Evolutionary conservation across 1,140 invertebrate species (phyloP).

Genomic region (Trachelipus rathkii): DNA sequence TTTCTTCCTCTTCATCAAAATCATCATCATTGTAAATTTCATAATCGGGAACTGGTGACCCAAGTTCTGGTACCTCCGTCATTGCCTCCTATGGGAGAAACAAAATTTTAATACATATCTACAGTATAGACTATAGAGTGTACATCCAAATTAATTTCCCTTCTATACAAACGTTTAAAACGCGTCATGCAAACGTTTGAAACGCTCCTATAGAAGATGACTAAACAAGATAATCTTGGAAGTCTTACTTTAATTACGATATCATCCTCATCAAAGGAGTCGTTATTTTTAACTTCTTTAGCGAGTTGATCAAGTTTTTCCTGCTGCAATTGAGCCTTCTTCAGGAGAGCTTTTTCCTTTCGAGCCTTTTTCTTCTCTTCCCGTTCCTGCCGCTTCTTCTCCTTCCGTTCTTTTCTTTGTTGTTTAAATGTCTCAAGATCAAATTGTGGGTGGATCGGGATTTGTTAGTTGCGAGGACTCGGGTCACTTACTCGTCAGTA

Average conservation of each 20-base stretch:
- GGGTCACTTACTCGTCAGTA: too few species aligned
- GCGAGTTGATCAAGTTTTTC: not conserved
- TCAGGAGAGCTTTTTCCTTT: not conserved
- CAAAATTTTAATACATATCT: constrained; percentile 8
- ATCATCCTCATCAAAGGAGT: constrained; percentile 44
- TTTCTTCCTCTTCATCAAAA: constrained; percentile 39
- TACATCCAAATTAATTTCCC: too few species aligned
- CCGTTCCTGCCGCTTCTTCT: constrained; percentile 49
- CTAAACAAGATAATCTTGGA: too few species aligned
- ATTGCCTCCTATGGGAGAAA: constrained; percentile 45
- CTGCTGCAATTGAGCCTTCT: constrained; percentile 9
- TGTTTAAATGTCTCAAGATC: constrained; percentile 14
- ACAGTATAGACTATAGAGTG: too few species aligned
- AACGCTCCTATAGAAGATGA: too few species aligned
- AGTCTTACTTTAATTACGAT: constrained; percentile 44
- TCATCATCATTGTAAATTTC: constrained; percentile 45
- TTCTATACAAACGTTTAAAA: too few species aligned
- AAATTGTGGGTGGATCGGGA: constrained; percentile 19
- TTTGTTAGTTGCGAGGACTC: not conserved
- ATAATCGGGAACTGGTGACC: constrained; percentile 43
- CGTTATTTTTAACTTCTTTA: constrained; percentile 17
- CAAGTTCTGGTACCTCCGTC: constrained; percentile 44
- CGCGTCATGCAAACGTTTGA: too few species aligned
- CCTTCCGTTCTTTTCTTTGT: constrained; percentile 48
- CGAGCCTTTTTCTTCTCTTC: constrained; percentile 49